These are phyloP conservation scores for Steinernema hermaphroditum DNA, from an alignment of 2,888 invertebrate genomes.

Conservation along the genomic window DNA sequence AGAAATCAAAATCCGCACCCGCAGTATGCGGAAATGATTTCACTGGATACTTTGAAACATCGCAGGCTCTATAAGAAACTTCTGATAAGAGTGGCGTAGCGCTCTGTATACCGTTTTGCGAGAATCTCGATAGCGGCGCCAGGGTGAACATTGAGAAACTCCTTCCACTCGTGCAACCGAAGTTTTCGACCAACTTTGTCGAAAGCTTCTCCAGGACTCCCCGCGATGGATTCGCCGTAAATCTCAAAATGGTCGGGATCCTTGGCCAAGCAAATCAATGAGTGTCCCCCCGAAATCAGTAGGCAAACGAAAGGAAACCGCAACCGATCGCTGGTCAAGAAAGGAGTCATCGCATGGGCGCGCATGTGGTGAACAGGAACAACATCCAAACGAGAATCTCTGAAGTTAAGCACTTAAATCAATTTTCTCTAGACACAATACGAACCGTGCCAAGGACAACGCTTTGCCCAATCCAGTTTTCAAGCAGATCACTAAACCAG, in stretches of 20 bases:
- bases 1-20: conserved; percentile 44
- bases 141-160: conserved; percentile 37
- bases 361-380: conserved; percentile 93
- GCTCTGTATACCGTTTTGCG: conserved; percentile 40
- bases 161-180: conserved; percentile 31
- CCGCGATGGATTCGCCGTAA: conserved; percentile 43
- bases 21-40: conserved; percentile 9
- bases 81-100: neutral
- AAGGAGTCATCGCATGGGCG: conserved; percentile 78
- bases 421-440: too few relatives aligned
- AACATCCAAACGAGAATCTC: conserved; percentile 4
- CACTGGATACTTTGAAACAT: conserved; percentile 23
- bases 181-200: conserved; percentile 54
- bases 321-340: neutral
- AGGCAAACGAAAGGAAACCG: conserved; percentile 69
- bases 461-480: conserved; percentile 60
- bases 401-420: neutral
- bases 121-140: conserved; percentile 46
- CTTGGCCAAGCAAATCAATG: conserved; percentile 49
- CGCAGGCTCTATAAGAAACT: neutral
- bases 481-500: conserved; percentile 62
- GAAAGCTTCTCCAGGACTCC: conserved; percentile 59
- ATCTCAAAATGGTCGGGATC: conserved; percentile 48
- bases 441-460: conserved; percentile 55
- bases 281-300: conserved; percentile 63